These are phyloP conservation scores for Clamator glandarius DNA, from an alignment of 2,797 vertebrate genomes.

Conservation along the genomic window DNA sequence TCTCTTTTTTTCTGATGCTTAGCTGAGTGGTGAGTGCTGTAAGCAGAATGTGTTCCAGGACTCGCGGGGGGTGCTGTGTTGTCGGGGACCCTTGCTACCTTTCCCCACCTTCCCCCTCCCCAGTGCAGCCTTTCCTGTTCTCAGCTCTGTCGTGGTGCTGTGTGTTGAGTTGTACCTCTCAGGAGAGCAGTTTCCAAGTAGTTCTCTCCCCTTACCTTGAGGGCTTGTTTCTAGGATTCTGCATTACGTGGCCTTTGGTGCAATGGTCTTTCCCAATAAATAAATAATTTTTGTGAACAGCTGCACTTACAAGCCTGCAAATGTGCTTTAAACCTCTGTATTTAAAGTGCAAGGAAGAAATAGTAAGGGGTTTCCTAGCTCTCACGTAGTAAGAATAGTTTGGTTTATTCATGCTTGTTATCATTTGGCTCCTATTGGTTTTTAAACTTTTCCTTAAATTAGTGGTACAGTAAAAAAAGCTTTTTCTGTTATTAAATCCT, in stretches of 20 bases:
- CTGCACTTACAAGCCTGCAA: not conserved
- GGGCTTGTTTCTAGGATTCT: not conserved
- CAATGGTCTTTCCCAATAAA: not conserved
- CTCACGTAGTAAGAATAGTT: not conserved
- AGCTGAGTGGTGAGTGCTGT: not conserved
- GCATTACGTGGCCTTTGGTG: fast-evolving
- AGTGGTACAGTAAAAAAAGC: not conserved
- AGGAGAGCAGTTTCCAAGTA: fast-evolving
- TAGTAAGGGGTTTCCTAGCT: not conserved
- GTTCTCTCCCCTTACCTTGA: not conserved
- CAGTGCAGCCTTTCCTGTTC: not conserved
- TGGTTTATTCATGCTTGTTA: not conserved
- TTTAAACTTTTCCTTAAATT: not conserved
- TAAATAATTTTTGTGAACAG: not conserved
- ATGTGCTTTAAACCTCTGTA: not conserved
- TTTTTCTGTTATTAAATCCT: not conserved
- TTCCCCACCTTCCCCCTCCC: not conserved
- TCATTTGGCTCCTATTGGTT: not conserved
- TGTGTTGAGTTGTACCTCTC: not conserved
- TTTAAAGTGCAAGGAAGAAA: not conserved
- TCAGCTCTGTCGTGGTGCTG: fast-evolving
- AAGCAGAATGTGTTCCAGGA: not conserved
- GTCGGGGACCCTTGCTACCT: not conserved
- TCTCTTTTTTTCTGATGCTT: not conserved
- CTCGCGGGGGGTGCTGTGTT: not conserved